phyloP scores from a whole-genome alignment of 2,888 invertebrate genomes.

The Cataglyphis rosenhaueri region DNA sequence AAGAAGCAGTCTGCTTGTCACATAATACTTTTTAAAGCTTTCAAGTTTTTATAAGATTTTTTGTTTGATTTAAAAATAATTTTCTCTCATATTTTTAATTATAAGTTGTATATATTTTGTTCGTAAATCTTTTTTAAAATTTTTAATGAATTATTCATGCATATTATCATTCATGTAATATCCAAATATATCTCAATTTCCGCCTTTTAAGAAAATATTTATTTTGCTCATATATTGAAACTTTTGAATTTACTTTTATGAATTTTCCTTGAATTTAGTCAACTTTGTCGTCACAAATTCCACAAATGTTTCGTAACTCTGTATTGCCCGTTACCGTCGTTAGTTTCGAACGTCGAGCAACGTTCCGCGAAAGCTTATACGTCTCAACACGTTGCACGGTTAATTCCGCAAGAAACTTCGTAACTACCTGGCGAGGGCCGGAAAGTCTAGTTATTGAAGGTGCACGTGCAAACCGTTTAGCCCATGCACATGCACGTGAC shows the following conservation, averaged over 20 bases:
- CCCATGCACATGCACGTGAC: constrained; percentile 49
- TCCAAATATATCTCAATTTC: neutral
- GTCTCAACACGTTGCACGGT: constrained; percentile 43
- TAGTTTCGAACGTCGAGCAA: constrained; percentile 17
- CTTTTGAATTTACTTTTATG: neutral
- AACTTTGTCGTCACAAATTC: neutral
- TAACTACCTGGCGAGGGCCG: constrained; percentile 52
- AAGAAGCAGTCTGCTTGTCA: neutral
- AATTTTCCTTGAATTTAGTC: neutral
- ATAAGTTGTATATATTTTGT: neutral
- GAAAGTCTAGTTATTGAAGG: constrained; percentile 58
- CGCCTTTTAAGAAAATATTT: neutral
- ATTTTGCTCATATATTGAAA: neutral
- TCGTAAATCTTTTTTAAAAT: neutral
- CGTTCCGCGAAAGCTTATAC: constrained; percentile 29
- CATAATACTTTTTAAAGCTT: neutral
- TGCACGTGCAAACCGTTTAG: constrained; percentile 61
- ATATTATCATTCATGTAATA: neutral
- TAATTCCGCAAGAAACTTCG: constrained; percentile 55
- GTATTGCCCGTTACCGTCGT: neutral
- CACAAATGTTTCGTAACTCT: constrained; percentile 1
- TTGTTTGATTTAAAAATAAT: neutral
- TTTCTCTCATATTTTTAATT: neutral
- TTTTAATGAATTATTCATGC: neutral
- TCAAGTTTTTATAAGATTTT: neutral